Evolutionary conservation across 2,113 vertebrate genomes (phyloP).

Genomic region (Catharus minimus): DNA sequence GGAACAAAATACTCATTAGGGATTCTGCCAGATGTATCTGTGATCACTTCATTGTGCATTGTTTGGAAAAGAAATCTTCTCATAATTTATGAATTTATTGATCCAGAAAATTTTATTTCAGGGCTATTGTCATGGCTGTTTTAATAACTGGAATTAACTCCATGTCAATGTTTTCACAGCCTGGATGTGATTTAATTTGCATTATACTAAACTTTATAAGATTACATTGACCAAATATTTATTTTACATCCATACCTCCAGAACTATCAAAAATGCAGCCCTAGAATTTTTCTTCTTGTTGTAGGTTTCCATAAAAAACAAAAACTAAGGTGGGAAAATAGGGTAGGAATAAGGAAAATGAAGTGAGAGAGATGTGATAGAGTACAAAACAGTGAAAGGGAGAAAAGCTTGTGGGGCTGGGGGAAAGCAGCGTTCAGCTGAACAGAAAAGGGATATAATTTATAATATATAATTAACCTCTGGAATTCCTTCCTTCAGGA

Average conservation of each 20-base stretch:
- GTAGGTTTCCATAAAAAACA: not conserved
- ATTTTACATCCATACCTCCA: not conserved
- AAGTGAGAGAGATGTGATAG: not conserved
- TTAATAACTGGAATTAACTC: not conserved
- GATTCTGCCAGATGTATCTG: conserved; percentile 7
- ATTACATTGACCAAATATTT: not conserved
- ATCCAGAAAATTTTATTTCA: conserved; percentile 24
- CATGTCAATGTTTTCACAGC: not conserved
- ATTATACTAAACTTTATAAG: not conserved
- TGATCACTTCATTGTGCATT: not conserved
- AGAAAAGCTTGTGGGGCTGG: not conserved
- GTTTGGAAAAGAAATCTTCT: conserved; percentile 12
- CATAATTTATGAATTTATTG: conserved; percentile 5
- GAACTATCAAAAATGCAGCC: not conserved
- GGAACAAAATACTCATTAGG: not conserved
- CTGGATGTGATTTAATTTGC: not conserved
- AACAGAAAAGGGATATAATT: not conserved
- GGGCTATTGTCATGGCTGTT: not conserved
- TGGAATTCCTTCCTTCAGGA: not conserved
- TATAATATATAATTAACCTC: not conserved
- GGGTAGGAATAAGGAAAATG: not conserved
- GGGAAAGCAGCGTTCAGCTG: not conserved
- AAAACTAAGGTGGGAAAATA: not conserved
- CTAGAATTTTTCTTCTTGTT: not conserved
- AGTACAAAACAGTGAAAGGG: not conserved